phyloP scores from a whole-genome alignment of 1,140 invertebrate genomes.

The Bombus pascuorum region DNA sequence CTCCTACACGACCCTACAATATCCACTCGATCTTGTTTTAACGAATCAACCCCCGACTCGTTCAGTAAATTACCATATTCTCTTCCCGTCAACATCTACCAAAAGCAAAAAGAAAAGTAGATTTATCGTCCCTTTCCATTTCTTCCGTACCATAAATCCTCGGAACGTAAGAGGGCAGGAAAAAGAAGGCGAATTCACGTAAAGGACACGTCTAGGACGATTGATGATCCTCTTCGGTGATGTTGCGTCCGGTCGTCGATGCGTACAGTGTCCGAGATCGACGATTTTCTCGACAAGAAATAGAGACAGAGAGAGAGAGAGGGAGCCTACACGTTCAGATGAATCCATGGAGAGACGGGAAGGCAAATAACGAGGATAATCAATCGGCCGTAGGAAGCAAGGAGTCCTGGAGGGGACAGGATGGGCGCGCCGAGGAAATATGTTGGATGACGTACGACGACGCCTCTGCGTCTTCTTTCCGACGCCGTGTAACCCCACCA shows the following conservation, averaged over 20 bases:
- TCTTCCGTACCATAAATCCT: neutral
- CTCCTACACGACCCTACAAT: too few relatives aligned
- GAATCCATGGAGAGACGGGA: neutral
- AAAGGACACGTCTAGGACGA: neutral
- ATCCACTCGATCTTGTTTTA: too few relatives aligned
- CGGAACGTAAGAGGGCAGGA: neutral
- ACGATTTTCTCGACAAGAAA: neutral
- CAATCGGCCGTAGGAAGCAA: conserved; percentile 63
- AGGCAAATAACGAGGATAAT: conserved; percentile 61
- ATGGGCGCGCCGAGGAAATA: conserved; percentile 68
- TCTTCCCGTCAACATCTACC: too few relatives aligned
- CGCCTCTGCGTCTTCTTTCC: conserved; percentile 55
- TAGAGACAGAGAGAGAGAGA: too few relatives aligned
- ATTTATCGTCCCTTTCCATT: neutral
- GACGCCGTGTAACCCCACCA: neutral
- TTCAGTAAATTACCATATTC: too few relatives aligned
- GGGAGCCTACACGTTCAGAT: neutral
- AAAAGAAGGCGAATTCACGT: neutral
- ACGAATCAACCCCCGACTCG: too few relatives aligned
- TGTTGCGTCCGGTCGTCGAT: neutral
- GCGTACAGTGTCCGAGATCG: neutral
- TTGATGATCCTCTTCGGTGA: neutral
- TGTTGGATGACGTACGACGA: conserved; percentile 52
- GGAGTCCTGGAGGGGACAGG: conserved; percentile 57
- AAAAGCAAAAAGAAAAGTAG: too few relatives aligned